phyloP scores from a whole-genome alignment of 2,797 vertebrate genomes.

The Tokudaia tokunoshimensis region DNA sequence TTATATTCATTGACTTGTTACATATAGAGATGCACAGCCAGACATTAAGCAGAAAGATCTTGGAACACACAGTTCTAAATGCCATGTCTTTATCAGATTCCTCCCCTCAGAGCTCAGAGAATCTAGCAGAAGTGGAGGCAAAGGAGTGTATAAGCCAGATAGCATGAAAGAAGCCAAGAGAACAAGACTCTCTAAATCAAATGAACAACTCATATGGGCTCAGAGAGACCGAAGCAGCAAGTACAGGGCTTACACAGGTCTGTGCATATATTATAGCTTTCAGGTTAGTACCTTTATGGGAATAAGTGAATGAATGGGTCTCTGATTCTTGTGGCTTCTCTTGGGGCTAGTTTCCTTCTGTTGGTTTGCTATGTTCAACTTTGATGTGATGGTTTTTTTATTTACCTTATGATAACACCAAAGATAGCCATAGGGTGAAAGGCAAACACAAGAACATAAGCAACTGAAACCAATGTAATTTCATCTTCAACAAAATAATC shows the following conservation, averaged over 20 bases:
- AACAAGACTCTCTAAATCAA: background rate
- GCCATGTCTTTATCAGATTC: background rate
- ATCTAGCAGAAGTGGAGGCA: background rate
- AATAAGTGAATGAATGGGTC: background rate
- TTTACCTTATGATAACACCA: background rate
- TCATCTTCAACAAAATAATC: too few relatives aligned
- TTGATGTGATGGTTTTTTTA: background rate
- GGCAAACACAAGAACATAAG: background rate
- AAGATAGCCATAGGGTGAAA: background rate
- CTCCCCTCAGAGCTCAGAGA: background rate
- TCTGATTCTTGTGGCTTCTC: background rate
- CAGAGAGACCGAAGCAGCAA: background rate
- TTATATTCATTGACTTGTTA: background rate
- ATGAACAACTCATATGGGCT: background rate
- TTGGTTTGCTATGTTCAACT: background rate
- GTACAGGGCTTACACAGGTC: background rate
- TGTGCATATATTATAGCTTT: background rate
- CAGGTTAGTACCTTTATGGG: background rate
- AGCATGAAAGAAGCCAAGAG: background rate
- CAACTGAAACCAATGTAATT: background rate
- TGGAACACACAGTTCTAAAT: background rate
- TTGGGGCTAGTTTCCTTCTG: background rate
- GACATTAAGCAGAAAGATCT: background rate
- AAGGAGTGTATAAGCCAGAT: background rate
- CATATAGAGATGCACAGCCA: background rate